Conservation (phyloP, 2,797 vertebrate species). For the Pangasius mekongensis region DNA sequence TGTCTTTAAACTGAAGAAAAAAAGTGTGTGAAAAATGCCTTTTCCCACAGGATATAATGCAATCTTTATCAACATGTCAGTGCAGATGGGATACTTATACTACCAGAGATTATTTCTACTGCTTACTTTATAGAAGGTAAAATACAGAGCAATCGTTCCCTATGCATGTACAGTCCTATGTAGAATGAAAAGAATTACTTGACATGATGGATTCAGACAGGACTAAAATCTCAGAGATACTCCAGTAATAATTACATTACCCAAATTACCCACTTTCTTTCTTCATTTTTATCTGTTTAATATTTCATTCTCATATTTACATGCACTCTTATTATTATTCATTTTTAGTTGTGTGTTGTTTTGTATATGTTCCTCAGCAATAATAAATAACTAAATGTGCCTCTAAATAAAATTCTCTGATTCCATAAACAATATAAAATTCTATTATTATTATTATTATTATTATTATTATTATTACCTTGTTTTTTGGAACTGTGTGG, state of each 20-base stretch:
- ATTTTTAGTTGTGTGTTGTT: background rate
- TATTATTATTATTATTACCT: background rate
- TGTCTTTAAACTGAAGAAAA: background rate
- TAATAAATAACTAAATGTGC: background rate
- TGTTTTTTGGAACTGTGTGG: background rate
- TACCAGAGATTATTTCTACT: background rate
- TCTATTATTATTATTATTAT: background rate
- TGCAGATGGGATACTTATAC: background rate
- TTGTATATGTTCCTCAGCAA: background rate
- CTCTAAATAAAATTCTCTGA: background rate
- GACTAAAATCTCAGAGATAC: background rate
- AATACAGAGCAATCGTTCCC: background rate
- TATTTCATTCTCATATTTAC: background rate
- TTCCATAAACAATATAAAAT: background rate
- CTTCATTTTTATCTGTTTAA: background rate
- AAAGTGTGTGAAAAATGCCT: background rate
- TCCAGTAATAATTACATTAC: background rate
- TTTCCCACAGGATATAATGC: background rate
- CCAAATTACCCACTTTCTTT: background rate
- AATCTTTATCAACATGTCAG: background rate
- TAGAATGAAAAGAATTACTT: background rate
- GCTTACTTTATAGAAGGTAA: background rate
- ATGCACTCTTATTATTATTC: background rate
- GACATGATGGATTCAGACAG: background rate
- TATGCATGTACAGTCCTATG: background rate